phyloP scores from a whole-genome alignment of 2,888 invertebrate species.

The Andrena bucephala region DNA sequence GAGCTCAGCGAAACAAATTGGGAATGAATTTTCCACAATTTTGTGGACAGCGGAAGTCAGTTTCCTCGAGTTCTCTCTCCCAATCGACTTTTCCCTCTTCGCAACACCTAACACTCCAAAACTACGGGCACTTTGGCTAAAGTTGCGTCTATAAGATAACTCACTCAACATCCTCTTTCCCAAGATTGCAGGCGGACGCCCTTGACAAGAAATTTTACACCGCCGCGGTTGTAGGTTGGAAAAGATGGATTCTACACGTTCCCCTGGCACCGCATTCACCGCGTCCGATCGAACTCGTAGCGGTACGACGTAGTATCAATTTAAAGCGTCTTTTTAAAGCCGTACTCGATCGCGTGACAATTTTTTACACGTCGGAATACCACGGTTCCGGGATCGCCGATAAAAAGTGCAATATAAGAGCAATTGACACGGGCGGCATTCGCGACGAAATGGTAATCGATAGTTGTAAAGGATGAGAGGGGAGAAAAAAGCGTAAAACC shows the following conservation, averaged over 20 bases:
- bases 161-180: too few relatives aligned
- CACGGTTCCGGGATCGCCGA: conserved; percentile 8
- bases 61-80: background rate
- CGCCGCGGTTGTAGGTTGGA: too few relatives aligned
- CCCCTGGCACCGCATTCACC: too few relatives aligned
- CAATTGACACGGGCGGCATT: conserved; percentile 25
- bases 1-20: too few relatives aligned
- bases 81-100: too few relatives aligned
- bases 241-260: too few relatives aligned
- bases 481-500: conserved; percentile 26
- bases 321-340: background rate
- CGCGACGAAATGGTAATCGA: conserved; percentile 54
- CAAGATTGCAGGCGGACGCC: too few relatives aligned
- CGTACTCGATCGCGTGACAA: background rate
- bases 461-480: conserved; percentile 32
- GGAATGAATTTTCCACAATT: too few relatives aligned
- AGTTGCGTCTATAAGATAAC: too few relatives aligned
- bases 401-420: conserved; percentile 34
- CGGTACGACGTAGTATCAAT: background rate
- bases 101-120: too few relatives aligned
- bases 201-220: too few relatives aligned
- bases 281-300: background rate
- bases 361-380: conserved; percentile 2
- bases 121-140: too few relatives aligned
- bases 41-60: background rate